A percentile compares a stretch with the other conserved stretches of the same genome.
Evolutionary conservation across 2,797 vertebrate species (phyloP).

Genomic region (Nothura maculosa): DNA sequence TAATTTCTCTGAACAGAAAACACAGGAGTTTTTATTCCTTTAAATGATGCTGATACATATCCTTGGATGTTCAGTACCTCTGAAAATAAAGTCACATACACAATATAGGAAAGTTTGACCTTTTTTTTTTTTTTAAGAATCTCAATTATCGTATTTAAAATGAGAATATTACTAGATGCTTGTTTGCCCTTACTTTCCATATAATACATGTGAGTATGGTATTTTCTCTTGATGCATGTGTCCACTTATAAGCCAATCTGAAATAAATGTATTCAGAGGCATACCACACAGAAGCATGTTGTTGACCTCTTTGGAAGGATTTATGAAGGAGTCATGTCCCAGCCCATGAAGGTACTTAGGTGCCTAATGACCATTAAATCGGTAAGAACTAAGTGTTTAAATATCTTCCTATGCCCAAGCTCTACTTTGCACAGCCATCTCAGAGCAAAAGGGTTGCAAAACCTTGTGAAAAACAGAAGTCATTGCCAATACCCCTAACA

Average conservation of each 20-base stretch:
- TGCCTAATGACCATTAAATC: not conserved
- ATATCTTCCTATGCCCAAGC: not conserved
- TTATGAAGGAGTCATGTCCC: not conserved
- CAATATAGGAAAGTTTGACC: not conserved
- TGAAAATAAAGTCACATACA: not conserved
- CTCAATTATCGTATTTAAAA: not conserved
- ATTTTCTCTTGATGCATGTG: not conserved
- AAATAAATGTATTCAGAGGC: not conserved
- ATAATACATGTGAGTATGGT: not conserved
- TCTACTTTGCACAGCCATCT: not conserved
- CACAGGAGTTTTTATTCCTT: not conserved
- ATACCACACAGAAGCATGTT: not conserved
- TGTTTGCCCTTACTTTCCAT: not conserved
- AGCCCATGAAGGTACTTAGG: not conserved
- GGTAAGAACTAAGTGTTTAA: not conserved
- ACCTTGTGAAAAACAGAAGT: not conserved
- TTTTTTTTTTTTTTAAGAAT: not conserved
- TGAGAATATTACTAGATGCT: not conserved
- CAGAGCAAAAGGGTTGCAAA: not conserved
- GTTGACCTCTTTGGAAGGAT: not conserved
- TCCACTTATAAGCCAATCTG: not conserved
- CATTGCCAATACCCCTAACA: not conserved
- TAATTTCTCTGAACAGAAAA: not conserved
- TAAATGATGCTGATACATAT: not conserved
- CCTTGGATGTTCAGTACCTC: not conserved